Conservation (phyloP, 1,140 invertebrate species). For the Mercenaria mercenaria region DNA sequence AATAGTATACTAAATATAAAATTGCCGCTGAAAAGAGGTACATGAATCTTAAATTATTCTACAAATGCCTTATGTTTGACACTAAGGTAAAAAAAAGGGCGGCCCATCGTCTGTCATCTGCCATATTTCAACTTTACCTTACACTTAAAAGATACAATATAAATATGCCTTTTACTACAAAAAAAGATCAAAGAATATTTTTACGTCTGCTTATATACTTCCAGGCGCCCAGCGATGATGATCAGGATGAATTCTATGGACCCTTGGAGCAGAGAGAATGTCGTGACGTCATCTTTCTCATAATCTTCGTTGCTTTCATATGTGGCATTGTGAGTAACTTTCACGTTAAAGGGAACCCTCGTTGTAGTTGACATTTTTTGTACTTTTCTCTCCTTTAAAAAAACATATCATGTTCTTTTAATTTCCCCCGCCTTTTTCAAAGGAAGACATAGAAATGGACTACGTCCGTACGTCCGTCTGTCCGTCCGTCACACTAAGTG, state of each 20-base stretch:
- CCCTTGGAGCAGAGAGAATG: constrained; percentile 43
- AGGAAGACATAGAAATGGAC: neutral
- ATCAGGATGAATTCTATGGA: constrained; percentile 7
- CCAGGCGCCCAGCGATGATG: neutral
- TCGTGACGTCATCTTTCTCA: constrained; percentile 46
- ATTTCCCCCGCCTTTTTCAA: neutral
- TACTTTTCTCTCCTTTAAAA: neutral
- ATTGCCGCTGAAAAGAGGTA: too few relatives aligned
- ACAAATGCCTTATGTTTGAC: too few relatives aligned
- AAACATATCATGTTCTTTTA: neutral
- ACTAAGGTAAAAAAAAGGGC: too few relatives aligned
- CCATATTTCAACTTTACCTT: too few relatives aligned
- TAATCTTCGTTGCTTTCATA: constrained; percentile 47
- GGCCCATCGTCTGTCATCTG: too few relatives aligned
- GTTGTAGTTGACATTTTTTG: neutral
- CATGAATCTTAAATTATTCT: too few relatives aligned
- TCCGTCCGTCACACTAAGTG: too few relatives aligned
- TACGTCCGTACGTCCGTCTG: neutral
- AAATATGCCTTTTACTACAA: neutral
- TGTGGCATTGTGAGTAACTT: constrained; percentile 46
- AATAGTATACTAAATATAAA: too few relatives aligned
- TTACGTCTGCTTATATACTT: neutral
- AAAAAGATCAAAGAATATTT: neutral
- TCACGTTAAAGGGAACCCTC: neutral
- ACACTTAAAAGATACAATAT: too few relatives aligned